Evolutionary conservation across 2,113 vertebrate genomes (phyloP).

Genomic region (Corydoras sp.): DNA sequence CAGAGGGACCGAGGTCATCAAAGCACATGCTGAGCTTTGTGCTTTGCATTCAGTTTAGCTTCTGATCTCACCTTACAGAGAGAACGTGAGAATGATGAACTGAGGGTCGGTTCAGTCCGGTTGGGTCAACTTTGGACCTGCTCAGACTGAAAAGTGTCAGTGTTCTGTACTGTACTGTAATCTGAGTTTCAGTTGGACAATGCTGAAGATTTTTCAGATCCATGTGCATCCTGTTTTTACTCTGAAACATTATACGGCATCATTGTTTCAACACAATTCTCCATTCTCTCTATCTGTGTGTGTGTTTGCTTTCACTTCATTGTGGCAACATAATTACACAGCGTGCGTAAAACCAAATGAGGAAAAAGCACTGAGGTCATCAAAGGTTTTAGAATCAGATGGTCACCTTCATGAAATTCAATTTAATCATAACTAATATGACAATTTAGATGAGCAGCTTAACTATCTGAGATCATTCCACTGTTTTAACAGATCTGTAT

Average conservation of each 20-base stretch:
- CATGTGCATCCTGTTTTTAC: conserved; percentile 27
- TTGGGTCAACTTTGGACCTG: conserved; percentile 2
- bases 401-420: no score
- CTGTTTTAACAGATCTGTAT: no score
- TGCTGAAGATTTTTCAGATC: background rate
- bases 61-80: conserved; percentile 24
- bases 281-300: background rate
- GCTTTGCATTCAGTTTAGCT: background rate
- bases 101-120: conserved; percentile 28
- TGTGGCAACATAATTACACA: no score
- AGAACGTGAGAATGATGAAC: background rate
- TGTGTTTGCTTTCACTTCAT: background rate
- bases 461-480: background rate
- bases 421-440: no score
- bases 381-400: no score
- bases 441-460: background rate
- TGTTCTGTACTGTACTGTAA: background rate
- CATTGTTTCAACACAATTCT: background rate
- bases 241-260: background rate
- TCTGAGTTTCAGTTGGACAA: background rate
- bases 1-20: conserved; percentile 3
- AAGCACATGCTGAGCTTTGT: conserved; percentile 5
- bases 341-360: no score
- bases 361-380: no score
- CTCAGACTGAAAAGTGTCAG: background rate